Percentiles rank a stretch among this genome's conserved stretches.
Conservation (phyloP, 2,113 vertebrate species). For the Amblyornis subalaris region DNA sequence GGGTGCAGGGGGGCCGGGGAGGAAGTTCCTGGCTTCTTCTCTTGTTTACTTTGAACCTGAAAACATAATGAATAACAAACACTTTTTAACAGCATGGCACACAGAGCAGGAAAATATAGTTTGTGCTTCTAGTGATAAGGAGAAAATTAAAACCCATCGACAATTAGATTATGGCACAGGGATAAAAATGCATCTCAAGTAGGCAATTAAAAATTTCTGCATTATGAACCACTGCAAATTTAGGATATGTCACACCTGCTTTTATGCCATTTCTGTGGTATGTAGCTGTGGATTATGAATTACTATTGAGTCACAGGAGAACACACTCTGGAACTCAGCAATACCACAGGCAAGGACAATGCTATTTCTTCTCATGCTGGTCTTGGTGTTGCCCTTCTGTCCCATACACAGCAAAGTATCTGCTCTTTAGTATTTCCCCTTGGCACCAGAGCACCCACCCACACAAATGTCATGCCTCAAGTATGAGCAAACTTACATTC, state of each 20-base stretch:
- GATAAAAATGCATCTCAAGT: not conserved
- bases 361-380: not conserved
- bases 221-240: not conserved
- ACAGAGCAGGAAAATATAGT: rapidly evolving
- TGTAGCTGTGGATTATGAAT: not conserved
- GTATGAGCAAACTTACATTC: not conserved
- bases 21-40: constrained; percentile 89
- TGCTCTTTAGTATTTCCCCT: not conserved
- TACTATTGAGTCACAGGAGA: not conserved
- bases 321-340: not conserved
- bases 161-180: not conserved
- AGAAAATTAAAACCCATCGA: not conserved
- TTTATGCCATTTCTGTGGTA: not conserved
- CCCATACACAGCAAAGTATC: not conserved
- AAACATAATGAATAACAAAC: constrained; percentile 45
- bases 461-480: not conserved
- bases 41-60: constrained; percentile 90
- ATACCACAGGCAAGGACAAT: not conserved
- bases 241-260: not conserved
- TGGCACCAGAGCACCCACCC: not conserved
- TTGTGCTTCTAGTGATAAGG: not conserved
- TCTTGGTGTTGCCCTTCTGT: not conserved
- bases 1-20: constrained; percentile 68
- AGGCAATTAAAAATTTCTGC: not conserved
- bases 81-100: not conserved